Percentiles rank a stretch among this genome's conserved stretches.
phyloP scores from a whole-genome alignment of 2,888 invertebrate genomes.

The Polyommatus icarus region DNA sequence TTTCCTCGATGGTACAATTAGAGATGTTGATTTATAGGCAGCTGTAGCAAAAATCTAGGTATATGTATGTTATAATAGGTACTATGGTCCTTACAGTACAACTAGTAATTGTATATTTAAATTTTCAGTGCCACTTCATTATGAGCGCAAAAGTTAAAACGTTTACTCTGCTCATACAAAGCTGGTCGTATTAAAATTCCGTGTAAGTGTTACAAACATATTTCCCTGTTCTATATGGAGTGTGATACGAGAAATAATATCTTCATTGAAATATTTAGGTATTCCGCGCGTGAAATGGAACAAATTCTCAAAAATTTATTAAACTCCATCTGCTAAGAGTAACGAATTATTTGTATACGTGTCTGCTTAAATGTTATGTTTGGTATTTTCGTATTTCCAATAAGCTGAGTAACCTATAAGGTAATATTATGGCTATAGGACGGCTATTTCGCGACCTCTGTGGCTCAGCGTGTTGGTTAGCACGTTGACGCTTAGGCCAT shows the following conservation, averaged over 20 bases:
- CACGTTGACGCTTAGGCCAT: too few relatives aligned
- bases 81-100: too few relatives aligned
- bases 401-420: not conserved
- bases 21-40: too few relatives aligned
- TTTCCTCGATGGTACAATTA: too few relatives aligned
- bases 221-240: slow-evolving; percentile 17
- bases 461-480: too few relatives aligned
- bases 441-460: too few relatives aligned
- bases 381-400: not conserved
- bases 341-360: slow-evolving; percentile 7
- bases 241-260: slow-evolving; percentile 27
- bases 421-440: too few relatives aligned
- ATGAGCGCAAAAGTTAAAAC: not conserved
- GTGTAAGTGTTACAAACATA: slow-evolving; percentile 18
- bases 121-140: not conserved
- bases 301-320: slow-evolving; percentile 26
- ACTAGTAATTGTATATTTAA: too few relatives aligned
- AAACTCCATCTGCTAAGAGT: not conserved
- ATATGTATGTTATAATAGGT: too few relatives aligned
- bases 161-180: slow-evolving; percentile 14
- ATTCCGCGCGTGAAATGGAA: slow-evolving; percentile 17
- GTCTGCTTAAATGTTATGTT: not conserved
- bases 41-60: too few relatives aligned
- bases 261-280: slow-evolving; percentile 20
- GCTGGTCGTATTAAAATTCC: slow-evolving; percentile 26